A percentile compares a stretch with the other conserved stretches of the same genome.
Conservation (phyloP, 2,888 invertebrate genomes). For the Coenonympha glycerion region DNA sequence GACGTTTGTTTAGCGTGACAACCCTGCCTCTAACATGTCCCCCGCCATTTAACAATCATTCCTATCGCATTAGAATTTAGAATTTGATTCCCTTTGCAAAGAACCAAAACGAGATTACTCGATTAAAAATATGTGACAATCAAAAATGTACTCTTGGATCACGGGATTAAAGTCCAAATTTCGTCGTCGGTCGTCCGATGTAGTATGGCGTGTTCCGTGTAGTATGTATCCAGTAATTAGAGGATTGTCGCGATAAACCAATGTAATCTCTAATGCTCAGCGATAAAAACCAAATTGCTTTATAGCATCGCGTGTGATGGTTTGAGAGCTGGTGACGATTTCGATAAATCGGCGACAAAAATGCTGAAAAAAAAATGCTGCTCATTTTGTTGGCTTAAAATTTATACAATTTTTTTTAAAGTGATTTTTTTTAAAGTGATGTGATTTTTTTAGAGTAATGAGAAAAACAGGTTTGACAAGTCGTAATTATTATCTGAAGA, state of each 20-base stretch:
- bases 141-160: slow-evolving; percentile 30
- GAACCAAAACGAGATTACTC: slow-evolving; percentile 27
- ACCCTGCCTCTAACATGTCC: neutral
- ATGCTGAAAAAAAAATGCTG: too few relatives aligned
- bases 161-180: slow-evolving; percentile 39
- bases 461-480: too few relatives aligned
- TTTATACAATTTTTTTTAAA: too few relatives aligned
- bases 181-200: slow-evolving; percentile 33
- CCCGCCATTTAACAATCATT: slow-evolving; percentile 26
- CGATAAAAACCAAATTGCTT: slow-evolving; percentile 70
- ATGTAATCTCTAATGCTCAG: slow-evolving; percentile 65
- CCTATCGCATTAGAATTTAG: slow-evolving; percentile 24
- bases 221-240: slow-evolving; percentile 59
- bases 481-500: too few relatives aligned
- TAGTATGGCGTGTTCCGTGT: slow-evolving; percentile 47
- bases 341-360: too few relatives aligned
- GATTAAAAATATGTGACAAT: slow-evolving; percentile 27
- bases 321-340: too few relatives aligned
- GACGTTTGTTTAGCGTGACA: too few relatives aligned
- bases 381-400: too few relatives aligned
- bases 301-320: slow-evolving; percentile 45
- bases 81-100: slow-evolving; percentile 24
- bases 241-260: slow-evolving; percentile 56
- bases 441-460: too few relatives aligned
- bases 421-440: too few relatives aligned